Evolutionary conservation across 2,888 invertebrate genomes (phyloP).

Genomic region (Trimorus sp.): DNA sequence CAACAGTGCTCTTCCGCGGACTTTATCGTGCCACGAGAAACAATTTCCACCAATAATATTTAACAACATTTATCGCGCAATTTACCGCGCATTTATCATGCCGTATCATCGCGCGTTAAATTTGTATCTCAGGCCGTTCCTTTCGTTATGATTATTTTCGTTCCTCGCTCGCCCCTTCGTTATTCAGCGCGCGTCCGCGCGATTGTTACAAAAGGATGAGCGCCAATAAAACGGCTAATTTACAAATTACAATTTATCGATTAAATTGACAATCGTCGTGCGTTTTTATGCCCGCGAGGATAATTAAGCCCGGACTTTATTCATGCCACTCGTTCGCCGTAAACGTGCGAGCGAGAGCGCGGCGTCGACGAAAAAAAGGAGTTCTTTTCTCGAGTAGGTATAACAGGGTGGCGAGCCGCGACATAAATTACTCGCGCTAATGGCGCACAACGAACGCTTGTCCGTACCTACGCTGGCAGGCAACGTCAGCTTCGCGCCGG

Average conservation of each 20-base stretch:
- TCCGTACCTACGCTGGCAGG: constrained; percentile 72
- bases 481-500: constrained; percentile 73
- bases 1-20: no score
- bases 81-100: no score
- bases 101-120: no score
- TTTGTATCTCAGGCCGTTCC: no score
- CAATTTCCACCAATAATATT: no score
- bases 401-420: constrained; percentile 58
- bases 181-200: no score
- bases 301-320: constrained; percentile 43
- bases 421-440: constrained; percentile 76
- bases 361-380: constrained; percentile 15
- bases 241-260: no score
- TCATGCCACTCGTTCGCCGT: constrained; percentile 18
- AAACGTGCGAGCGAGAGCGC: constrained; percentile 25
- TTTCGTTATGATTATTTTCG: no score
- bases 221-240: background rate
- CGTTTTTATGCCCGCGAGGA: constrained; percentile 6
- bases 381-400: constrained; percentile 54
- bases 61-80: no score
- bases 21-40: no score
- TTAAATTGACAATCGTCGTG: background rate
- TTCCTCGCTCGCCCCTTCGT: no score
- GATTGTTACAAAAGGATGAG: no score
- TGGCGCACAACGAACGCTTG: constrained; percentile 75